Conservation (phyloP, 2,113 vertebrate genomes). For the Malurus cyaneus region DNA sequence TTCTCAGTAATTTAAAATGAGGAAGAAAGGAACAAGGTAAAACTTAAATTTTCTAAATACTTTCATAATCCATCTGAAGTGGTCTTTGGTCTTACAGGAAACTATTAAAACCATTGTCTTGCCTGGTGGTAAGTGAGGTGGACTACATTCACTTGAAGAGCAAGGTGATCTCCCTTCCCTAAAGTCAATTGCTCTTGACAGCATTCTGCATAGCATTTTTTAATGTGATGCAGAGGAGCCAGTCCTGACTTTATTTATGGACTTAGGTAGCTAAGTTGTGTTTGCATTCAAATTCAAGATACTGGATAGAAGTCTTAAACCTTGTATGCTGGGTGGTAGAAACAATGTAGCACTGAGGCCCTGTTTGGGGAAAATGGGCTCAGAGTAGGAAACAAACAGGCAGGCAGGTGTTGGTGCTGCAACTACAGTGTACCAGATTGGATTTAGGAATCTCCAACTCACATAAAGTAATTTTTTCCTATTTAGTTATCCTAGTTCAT, state of each 20-base stretch:
- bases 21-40: neutral
- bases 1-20: neutral
- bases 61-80: neutral
- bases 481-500: neutral
- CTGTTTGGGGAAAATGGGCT: neutral
- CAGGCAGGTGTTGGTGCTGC: neutral
- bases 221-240: neutral
- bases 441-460: neutral
- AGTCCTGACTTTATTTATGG: neutral
- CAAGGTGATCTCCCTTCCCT: neutral
- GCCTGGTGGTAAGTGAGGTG: neutral
- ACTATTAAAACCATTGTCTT: neutral
- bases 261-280: neutral
- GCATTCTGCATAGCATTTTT: neutral
- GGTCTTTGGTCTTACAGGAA: neutral
- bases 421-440: neutral
- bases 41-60: neutral
- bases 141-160: neutral
- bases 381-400: neutral
- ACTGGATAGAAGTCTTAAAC: neutral
- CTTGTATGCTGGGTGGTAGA: neutral
- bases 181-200: neutral
- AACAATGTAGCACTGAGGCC: neutral
- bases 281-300: neutral
- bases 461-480: neutral